Evolutionary conservation across 1,140 invertebrate species (phyloP), one percentile per base, ranked within the genome.

Genomic region (Achatina immaculata): DNA sequence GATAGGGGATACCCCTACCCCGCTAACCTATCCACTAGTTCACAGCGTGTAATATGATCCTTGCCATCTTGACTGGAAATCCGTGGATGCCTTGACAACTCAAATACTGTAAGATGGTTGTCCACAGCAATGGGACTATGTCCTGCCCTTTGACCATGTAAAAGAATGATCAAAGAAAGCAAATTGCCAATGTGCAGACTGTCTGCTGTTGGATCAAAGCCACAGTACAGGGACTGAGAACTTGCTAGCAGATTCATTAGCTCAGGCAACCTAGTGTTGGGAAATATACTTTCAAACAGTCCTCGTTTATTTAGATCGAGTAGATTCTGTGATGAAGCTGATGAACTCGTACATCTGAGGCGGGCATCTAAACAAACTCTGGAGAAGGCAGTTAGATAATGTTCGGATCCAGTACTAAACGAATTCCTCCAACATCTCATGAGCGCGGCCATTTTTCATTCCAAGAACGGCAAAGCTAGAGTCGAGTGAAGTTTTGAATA

Each of bases 171-270:
- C 31, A 99, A 92, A 62, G 99, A 94, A 51, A 99, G 92, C 28
- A 99, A 93, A 93, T 99, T 99, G 43, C 98, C 98, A 71, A 99
- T 92, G 92, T 99, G 98, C 38, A 99, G 93, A 92, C 97, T 98
- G 81, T 96, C 94, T 7, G 98, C 96, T 21, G 98, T 99, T 31
- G 98, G 98, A 93, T 99, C 98, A 93, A 99, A 99, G 0, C 98
- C 98, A 78, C 96, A 96, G 92, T 99, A 99, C 28, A 98, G 95
- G 72, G 83, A 87, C 81, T 88, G 95, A 19, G 94, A 92, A 16
- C 91, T 88, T 28, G 91, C 92, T 62, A 94, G 93, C 68, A 94
- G 88, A 84, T 94, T 92, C 34, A 91, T 90, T 83, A 96, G 93
- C 84, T 95, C 93, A 83, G 93, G 84, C 62, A 78, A 91, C 65